Evolutionary conservation across 1,140 invertebrate species (phyloP).

Genomic region (Acromyrmex charruanus): DNA sequence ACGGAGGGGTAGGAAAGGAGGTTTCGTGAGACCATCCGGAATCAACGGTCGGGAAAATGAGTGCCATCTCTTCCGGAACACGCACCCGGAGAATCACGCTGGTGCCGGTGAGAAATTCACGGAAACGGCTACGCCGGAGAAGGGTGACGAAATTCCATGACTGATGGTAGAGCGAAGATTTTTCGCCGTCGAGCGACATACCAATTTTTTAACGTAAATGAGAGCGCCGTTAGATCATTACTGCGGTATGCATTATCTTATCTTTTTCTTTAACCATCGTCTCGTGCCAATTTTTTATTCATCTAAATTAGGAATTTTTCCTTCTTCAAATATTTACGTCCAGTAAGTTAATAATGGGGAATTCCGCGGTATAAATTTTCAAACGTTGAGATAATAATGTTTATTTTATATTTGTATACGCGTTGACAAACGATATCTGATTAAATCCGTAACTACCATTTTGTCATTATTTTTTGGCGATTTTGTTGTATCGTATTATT

Average conservation of each 20-base stretch:
- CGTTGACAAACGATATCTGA: conserved; percentile 33
- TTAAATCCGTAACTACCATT: conserved; percentile 59
- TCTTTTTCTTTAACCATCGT: not conserved
- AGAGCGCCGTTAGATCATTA: conserved; percentile 44
- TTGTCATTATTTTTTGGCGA: conserved; percentile 44
- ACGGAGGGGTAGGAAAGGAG: conserved; percentile 45
- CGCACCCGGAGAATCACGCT: conserved; percentile 73
- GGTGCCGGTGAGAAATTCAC: conserved; percentile 65
- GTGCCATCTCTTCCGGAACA: conserved; percentile 83
- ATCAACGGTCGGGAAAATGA: conserved; percentile 85
- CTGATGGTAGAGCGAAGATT: conserved; percentile 44
- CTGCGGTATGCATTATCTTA: conserved; percentile 38
- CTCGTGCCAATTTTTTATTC: not conserved
- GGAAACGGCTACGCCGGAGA: conserved; percentile 8
- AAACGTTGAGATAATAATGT: not conserved
- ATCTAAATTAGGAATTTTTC: not conserved
- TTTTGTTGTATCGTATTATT: not conserved
- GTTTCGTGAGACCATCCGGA: conserved; percentile 76
- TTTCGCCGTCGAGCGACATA: not conserved
- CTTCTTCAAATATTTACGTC: conserved; percentile 10
- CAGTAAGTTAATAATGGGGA: not conserved
- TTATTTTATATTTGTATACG: not conserved
- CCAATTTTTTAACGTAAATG: conserved; percentile 48
- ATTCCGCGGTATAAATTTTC: not conserved
- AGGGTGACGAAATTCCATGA: conserved; percentile 72